These are phyloP conservation scores for Chaenodraco wilsoni DNA, from an alignment of 2,797 vertebrate species.

Conservation along the genomic window DNA sequence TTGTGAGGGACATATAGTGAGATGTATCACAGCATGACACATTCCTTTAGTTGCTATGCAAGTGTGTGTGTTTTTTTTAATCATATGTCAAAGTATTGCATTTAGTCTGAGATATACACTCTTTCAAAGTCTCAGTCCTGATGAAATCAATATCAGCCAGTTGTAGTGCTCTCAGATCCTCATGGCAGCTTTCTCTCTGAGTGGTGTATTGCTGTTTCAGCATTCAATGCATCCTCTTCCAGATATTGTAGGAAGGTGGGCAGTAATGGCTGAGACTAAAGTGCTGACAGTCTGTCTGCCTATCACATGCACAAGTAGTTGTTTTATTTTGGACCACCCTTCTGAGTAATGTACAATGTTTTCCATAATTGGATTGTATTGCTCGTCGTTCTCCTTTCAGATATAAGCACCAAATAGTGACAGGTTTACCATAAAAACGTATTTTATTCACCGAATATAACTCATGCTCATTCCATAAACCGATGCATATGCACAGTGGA, in stretches of 20 bases:
- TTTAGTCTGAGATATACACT: neutral
- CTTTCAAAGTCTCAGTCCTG: neutral
- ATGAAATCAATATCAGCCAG: slow-evolving; percentile 38
- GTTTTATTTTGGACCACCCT: neutral
- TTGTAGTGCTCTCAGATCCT: slow-evolving; percentile 17
- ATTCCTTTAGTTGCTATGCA: neutral
- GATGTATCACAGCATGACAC: neutral
- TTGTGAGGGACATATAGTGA: neutral
- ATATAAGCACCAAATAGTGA: neutral
- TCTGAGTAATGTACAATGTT: neutral
- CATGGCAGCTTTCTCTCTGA: slow-evolving; percentile 29
- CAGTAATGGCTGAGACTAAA: slow-evolving; percentile 47
- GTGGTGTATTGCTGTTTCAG: slow-evolving; percentile 63
- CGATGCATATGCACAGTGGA: neutral
- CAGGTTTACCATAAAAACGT: neutral
- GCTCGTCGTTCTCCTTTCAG: neutral
- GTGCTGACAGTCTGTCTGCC: slow-evolving; percentile 44
- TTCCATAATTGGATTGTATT: neutral
- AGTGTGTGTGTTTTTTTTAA: neutral
- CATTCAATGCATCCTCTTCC: slow-evolving; percentile 31
- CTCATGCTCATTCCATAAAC: neutral
- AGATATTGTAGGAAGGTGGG: slow-evolving; percentile 19
- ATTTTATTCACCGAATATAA: neutral
- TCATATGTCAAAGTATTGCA: neutral
- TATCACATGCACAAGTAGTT: slow-evolving; percentile 10